Base-by-base conservation (phyloP, 2,888 invertebrate genomes). In the Aporophyla lueneburgensis region DNA sequence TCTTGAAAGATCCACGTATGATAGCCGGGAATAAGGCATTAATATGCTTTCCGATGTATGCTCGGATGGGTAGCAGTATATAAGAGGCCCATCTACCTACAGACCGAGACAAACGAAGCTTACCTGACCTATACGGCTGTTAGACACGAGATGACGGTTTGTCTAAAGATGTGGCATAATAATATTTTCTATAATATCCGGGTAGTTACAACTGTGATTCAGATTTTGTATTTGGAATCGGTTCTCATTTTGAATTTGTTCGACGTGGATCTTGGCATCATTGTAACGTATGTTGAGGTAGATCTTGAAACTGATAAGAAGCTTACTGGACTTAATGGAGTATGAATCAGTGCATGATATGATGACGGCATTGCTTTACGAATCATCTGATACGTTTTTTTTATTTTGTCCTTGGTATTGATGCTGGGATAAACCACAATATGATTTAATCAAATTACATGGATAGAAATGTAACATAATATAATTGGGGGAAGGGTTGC, bases 151-250 rank as follows among this genome's bases (percentile, higher is more conserved):
- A 12, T 10, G 6, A 43, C 5, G 21, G 12, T 46, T 46, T 46
- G 43, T 46, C 43, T 46, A 46, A 46, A 33, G 3, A 33, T 33
- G 33, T 2, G 33, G 1, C 33, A 33, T 33, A 33, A 33, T 33
- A 33, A 33, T 43, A 5, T 21, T 51, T 16, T 7, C 16, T 61
- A 16, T 61, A 73, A 70, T 71, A 71, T 84, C 81, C 81, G 68
- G 83, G 74, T 80, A 43, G 49, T 74, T n/a, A n/a, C 7, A 40
- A n/a, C 16, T 14, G 46, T 82, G 75, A 85, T 75, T 85, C 78
- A 67, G 51, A 33, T 59, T 76, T 71, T 77, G 56, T 71, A 72
- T 54, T 81, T 40, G 49, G 74, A 81, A 81, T 69, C n/a, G 12
- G 33, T 75, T 61, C 27, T 61, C 0, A 66, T 74, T 78, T 79